Evolutionary conservation across 2,888 invertebrate species (phyloP).

Genomic region (Cryptosula pallasiana): DNA sequence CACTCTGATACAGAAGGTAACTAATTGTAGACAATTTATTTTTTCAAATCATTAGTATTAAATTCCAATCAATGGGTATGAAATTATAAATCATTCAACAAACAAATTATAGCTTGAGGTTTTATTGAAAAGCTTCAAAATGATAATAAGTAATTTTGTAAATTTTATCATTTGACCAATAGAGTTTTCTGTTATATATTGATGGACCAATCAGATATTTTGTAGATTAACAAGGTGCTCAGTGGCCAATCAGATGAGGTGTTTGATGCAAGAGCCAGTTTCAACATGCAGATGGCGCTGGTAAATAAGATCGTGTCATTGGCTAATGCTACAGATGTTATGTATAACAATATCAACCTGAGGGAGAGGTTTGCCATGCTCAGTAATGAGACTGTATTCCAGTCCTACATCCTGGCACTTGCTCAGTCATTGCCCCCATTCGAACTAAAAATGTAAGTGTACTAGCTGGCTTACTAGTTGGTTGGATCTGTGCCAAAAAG

Average conservation of each 20-base stretch:
- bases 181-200: no score
- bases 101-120: no score
- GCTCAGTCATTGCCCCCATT: conserved; percentile 9
- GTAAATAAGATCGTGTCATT: conserved; percentile 27
- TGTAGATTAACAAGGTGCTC: conserved; percentile 5
- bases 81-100: no score
- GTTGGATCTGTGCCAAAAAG: no score
- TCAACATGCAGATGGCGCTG: conserved; percentile 17
- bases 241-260: background rate
- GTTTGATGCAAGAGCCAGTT: background rate
- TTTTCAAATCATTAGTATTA: background rate
- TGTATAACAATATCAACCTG: conserved; percentile 29
- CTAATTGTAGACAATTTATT: background rate
- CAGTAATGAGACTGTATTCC: background rate
- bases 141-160: no score
- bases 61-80: no score
- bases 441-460: conserved; percentile 21
- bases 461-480: no score
- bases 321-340: conserved; percentile 26
- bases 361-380: background rate
- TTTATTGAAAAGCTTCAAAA: no score
- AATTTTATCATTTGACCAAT: no score
- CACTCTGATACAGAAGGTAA: conserved; percentile 26
- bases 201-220: background rate
- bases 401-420: conserved; percentile 1